Base-by-base conservation (phyloP, 2,888 invertebrate genomes). In the Rosalia funebris region DNA sequence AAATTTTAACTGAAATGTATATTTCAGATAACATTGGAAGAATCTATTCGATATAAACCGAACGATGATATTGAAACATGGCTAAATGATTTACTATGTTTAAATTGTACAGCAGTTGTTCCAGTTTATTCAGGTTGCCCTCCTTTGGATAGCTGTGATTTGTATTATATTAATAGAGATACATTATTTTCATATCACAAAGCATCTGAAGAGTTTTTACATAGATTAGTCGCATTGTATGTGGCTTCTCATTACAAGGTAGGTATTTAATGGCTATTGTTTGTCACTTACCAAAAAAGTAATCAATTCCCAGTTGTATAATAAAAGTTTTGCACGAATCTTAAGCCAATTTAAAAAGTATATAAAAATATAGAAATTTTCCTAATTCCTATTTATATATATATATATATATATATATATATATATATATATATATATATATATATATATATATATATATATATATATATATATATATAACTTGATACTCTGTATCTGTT, bases 231-330 rank as follows among this genome's bases (percentile, higher is more conserved):
- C 68, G 88, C 95, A 10, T 89, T 99, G 39, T 98, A 96, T 79
- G 98, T 98, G 0, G 90, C 99, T 0, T 98, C 98, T 3, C 99
- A 99, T 84, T 99, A 99, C 80, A 99, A 98, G 86, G 92, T 89
- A 75, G 74, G 68, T 7, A 7, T 7, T 7, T 10, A 34, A 7
- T n/a, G 10, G 9, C 10, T 10, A 10, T 25, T 5, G 3, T 25
- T 25, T 25, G 25, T 7, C 25, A 25, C 25, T 25, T 3, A 7
- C 4, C 7, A 25, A 25, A 25, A 25, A n/a, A n/a, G n/a, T n/a
- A n/a, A n/a, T n/a, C n/a, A n/a, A n/a, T n/a, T n/a, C n/a, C n/a
- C n/a, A n/a, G n/a, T n/a, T n/a, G n/a, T n/a, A n/a, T n/a, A n/a
- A n/a, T n/a, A n/a, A n/a, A n/a, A n/a, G n/a, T n/a, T n/a, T n/a